A percentile compares a stretch with the other conserved stretches of the same genome.
phyloP scores from a whole-genome alignment of 2,797 vertebrate species.

The Rallus crepitans region DNA sequence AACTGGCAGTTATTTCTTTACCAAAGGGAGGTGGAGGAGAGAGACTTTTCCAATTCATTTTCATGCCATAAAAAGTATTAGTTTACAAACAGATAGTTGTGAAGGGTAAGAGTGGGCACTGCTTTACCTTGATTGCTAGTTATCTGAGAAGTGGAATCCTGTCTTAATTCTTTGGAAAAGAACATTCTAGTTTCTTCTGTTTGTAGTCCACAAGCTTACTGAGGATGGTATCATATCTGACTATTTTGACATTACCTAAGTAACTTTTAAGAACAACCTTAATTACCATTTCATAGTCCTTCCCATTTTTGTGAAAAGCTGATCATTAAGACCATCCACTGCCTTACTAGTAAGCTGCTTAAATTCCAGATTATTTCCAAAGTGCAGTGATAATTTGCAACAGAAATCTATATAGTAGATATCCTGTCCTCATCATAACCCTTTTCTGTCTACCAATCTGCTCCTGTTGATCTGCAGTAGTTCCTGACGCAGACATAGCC shows the following conservation, averaged over 20 bases:
- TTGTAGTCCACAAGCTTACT: not conserved
- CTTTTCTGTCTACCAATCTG: not conserved
- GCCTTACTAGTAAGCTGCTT: rapidly evolving
- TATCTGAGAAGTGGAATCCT: not conserved
- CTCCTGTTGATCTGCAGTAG: not conserved
- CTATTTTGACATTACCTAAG: not conserved
- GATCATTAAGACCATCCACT: not conserved
- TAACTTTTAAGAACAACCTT: not conserved
- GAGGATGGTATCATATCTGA: not conserved
- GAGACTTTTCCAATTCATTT: not conserved
- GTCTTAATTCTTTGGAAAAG: not conserved
- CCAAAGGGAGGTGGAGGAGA: not conserved
- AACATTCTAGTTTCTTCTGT: not conserved
- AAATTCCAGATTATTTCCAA: not conserved
- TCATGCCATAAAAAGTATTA: not conserved
- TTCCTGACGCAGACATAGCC: not conserved
- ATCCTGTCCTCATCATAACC: not conserved
- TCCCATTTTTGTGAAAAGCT: not conserved
- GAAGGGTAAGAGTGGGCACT: not conserved
- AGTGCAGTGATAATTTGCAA: not conserved
- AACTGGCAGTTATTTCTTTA: not conserved
- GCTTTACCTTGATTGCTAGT: not conserved
- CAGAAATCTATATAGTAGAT: not conserved
- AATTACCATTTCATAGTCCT: not conserved
- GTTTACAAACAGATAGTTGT: not conserved